Base-by-base conservation (phyloP, 2,888 invertebrate species). In the Linnaemya vulpina region DNA sequence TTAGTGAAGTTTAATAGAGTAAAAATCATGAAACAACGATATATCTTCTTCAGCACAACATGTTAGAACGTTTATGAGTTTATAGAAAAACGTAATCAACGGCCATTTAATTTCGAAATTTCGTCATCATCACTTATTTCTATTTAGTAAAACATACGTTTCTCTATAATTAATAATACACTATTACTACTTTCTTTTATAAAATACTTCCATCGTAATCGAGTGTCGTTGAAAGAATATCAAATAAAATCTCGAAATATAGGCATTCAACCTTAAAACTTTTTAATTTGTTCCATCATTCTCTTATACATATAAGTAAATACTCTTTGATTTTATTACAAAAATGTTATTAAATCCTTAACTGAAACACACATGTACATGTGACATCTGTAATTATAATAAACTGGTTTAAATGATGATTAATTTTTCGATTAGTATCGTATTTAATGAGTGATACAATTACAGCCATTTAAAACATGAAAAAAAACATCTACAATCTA, bases 371-470 rank as follows among this genome's bases (percentile, higher is more conserved):
- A 30, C 30, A 30, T 30, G 30, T 5, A 30, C 30, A 30, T 30
- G 30, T 43, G 68, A 20, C 73, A 62, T 62, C 46, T 22, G 15
- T 17, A 63, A 17, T 55, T 53, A 11, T 3, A 55, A 15, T 7
- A 60, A 68, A 77, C 77, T 62, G 60, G 77, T 78, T 78, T 77
- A 51, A 20, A 35, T 53, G 15, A 60, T 62, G 62, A 78, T 78
- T 62, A 40, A 78, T 70, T 30, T 62, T 62, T 5, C 30, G 62
- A 40, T 78, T 60, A 70, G 30, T 22, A 35, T 49, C n/a, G 35
- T 43, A 5, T 63, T 51, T 68, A 35, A 49, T 67, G 35, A 77
- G 49, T 62, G 62, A 53, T 78, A 63, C 51, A 62, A 62, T 62
- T 63, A 30, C 25, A 25, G 63, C 22, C 10, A 46, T 25, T 43